These are phyloP conservation scores for Eidolon dupreanum DNA, from an alignment of 2,797 vertebrate species.

Conservation along the genomic window DNA sequence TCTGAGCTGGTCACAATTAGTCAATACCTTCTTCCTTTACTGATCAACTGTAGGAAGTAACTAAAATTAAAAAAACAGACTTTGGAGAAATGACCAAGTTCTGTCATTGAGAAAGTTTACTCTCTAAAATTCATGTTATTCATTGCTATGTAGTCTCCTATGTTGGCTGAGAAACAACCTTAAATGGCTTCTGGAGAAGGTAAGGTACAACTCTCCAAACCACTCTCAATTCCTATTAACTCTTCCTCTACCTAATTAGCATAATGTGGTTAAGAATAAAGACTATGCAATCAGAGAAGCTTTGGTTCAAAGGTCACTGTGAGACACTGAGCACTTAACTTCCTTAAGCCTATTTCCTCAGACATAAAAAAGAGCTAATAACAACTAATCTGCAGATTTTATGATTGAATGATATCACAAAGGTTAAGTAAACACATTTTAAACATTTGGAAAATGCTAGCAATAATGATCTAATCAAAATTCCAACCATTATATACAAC, in stretches of 20 bases:
- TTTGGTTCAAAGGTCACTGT: neutral
- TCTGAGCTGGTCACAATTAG: neutral
- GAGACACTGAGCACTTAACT: neutral
- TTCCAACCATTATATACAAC: neutral
- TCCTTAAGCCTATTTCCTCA: slow-evolving; percentile 23
- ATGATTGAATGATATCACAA: neutral
- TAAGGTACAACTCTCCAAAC: neutral
- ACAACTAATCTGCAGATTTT: neutral
- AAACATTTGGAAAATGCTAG: neutral
- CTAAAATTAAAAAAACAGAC: neutral
- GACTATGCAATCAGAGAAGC: neutral
- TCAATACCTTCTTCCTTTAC: neutral
- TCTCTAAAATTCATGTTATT: neutral
- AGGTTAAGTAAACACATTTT: neutral
- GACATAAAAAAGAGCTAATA: neutral
- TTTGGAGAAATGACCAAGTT: neutral
- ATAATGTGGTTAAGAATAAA: neutral
- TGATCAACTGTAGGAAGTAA: neutral
- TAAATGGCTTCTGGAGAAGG: neutral
- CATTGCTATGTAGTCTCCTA: neutral
- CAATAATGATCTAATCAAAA: neutral
- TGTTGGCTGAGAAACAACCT: neutral
- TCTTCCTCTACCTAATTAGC: neutral
- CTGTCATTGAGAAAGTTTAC: neutral
- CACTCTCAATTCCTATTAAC: neutral